Base-by-base conservation (phyloP, 2,113 vertebrate genomes). In the Otis tarda region DNA sequence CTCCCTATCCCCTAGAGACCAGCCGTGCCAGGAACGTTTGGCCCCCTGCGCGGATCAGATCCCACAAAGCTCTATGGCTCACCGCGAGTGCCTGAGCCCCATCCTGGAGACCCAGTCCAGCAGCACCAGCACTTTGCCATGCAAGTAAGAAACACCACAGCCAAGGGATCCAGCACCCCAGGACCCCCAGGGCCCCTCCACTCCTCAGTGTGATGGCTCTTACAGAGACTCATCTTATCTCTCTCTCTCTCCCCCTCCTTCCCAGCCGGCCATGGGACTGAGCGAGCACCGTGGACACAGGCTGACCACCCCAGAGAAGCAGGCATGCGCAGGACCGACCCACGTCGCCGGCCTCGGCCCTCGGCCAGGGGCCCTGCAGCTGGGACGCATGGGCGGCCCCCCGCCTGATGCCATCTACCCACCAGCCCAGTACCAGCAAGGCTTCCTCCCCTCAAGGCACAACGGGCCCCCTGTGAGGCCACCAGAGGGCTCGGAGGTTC, bases 341-440 rank as follows among this genome's bases (percentile, higher is more conserved):
- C 99, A 98, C 7, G 93, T 99, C 30, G 75, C 98, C 1, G 97
- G 98, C 35, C 91, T 99, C 20, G 98, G 98, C 3, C 97, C 99
- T 7, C 98, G 98, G 45, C 98, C 99, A 1, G 90, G 98, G 7
- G 73, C 98, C 16, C 84, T 98, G 69, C 99, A 98, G 83, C 98
- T 99, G 14, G 98, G 98, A 19, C 97, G 95, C 1, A 43, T 98
- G 81, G 97, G 97, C 1, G 96, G 97, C 63, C 98, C 98, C 37
- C 97, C 98, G 2, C 98, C 98, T 3, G 99, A 99, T 4, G 96
- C 98, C 4, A 87, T 99, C 94, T 99, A 99, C 93, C 97, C 98
- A 0, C 97, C 98, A 0, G 95, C 98, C 56, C 98, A 98, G 37
- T 98, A 98, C 95, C 98, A 98, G 83, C 95, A 98, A 67, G 97